Evolutionary conservation across 2,888 invertebrate species (phyloP).

Genomic region (Acheta domesticus): DNA sequence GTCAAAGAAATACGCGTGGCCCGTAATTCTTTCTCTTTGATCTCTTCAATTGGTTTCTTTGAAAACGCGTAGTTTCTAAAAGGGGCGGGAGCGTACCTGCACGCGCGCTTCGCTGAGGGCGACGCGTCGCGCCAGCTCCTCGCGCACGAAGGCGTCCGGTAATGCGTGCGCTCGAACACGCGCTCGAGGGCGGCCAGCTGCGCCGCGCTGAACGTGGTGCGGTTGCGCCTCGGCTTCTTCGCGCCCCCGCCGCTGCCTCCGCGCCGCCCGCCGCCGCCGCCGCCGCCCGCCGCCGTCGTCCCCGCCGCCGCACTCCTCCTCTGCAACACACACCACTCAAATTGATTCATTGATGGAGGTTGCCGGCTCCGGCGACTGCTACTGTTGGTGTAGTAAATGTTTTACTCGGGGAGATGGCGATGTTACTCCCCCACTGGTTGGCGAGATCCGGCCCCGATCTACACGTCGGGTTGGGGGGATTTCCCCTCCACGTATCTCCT

Average conservation of each 20-base stretch:
- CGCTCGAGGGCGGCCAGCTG: slow-evolving; percentile 91
- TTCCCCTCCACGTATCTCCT: too few species aligned
- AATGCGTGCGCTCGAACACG: slow-evolving; percentile 93
- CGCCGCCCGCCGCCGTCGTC: not conserved
- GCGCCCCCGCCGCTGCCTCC: slow-evolving; percentile 41
- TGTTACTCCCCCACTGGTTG: too few species aligned
- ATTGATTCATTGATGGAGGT: not conserved
- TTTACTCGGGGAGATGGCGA: too few species aligned
- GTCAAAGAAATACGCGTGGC: too few species aligned
- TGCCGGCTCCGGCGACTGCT: too few species aligned
- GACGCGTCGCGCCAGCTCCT: slow-evolving; percentile 89
- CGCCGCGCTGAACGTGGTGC: slow-evolving; percentile 90
- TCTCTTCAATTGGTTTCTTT: too few species aligned
- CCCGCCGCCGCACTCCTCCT: slow-evolving; percentile 31
- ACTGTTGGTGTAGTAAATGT: too few species aligned
- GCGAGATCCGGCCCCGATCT: too few species aligned
- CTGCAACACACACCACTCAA: slow-evolving; percentile 22
- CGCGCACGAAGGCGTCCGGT: slow-evolving; percentile 93
- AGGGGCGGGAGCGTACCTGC: slow-evolving; percentile 61
- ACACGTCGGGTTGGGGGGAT: too few species aligned
- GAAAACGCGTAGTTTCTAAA: too few species aligned
- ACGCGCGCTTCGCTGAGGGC: slow-evolving; percentile 91
- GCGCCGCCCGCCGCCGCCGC: not conserved
- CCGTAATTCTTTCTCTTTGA: too few species aligned
- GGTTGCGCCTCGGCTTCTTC: slow-evolving; percentile 82